Base-by-base conservation (phyloP, 2,888 invertebrate species). In the Rhagonycha fulva region DNA sequence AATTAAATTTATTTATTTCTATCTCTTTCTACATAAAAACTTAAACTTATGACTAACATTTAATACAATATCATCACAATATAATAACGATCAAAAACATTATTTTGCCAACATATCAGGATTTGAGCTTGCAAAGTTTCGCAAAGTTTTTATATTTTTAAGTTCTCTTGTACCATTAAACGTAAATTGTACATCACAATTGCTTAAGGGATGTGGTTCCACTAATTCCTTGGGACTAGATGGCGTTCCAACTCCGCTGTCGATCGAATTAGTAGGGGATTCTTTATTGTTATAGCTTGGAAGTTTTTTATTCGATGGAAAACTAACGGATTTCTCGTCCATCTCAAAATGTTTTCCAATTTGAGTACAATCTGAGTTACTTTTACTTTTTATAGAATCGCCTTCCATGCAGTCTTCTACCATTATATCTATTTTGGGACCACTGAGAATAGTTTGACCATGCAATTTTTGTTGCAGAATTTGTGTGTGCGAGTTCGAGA, bases 131-230 rank as follows among this genome's bases (percentile, higher is more conserved):
- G 82, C 70, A 47, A 81, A 74, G 70, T 71, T 74, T 47, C 69
- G 71, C 47, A 78, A 62, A 60, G 60, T 74, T 47, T 71, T 75
- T 26, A 74, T 76, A 47, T 93, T 93, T 85, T 95, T 95, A 76
- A 96, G 87, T 84, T 95, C 94, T 0, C 94, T 94, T 0, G 94
- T 94, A 7, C 95, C 95, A 82, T 94, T 94, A 84, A 93, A 96
- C 79, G 93, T 94, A 67, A 95, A 94, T 83, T 93, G 94, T 0
- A 95, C 94, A 84, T 95, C 95, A 76, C 93, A 93, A 83, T 94
- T 93, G 80, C 95, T 94, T 4, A 96, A 84, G 0, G 96, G 96
- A 88, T 95, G 95, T 69, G 69, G 78, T 68, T 79, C 83, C 5
- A 71, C 70, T n/a, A 47, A 47, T 5, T 86, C 86, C 75, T 87